Conservation (phyloP, 2,113 vertebrate genomes). For the Lepidothrix coronata region DNA sequence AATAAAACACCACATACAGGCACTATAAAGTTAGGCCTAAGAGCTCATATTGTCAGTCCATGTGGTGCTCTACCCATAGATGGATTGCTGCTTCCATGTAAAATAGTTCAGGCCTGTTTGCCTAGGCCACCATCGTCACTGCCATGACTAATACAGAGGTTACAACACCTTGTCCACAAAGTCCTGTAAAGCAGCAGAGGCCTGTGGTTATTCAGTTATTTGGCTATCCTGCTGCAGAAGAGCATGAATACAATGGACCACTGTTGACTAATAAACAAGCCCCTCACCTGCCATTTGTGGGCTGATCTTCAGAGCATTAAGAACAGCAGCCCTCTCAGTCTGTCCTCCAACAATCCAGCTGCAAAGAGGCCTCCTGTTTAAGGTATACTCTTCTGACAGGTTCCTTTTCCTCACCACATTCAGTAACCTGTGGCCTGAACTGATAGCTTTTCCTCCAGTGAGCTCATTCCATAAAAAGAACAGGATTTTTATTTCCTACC, state of each 20-base stretch:
- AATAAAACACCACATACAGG: rapidly evolving
- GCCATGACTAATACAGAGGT: background rate
- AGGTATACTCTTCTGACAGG: background rate
- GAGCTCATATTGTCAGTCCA: background rate
- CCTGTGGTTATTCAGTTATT: background rate
- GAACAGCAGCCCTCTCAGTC: background rate
- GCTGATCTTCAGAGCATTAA: background rate
- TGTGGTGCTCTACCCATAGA: rapidly evolving
- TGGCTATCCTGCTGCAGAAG: background rate
- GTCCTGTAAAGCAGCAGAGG: background rate
- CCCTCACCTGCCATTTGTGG: background rate
- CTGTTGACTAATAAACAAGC: background rate
- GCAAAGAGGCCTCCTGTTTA: background rate
- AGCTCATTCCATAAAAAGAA: background rate
- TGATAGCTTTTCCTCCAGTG: background rate
- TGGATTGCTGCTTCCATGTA: background rate
- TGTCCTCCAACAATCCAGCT: background rate
- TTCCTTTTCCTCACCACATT: background rate
- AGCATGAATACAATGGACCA: background rate
- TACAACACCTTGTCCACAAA: background rate
- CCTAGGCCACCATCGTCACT: background rate
- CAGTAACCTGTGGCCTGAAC: background rate
- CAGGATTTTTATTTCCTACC: background rate
- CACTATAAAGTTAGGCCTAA: background rate
- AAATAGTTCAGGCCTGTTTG: background rate